phyloP scores from a whole-genome alignment of 2,888 invertebrate genomes.

The Xanthostigma xanthostigma region DNA sequence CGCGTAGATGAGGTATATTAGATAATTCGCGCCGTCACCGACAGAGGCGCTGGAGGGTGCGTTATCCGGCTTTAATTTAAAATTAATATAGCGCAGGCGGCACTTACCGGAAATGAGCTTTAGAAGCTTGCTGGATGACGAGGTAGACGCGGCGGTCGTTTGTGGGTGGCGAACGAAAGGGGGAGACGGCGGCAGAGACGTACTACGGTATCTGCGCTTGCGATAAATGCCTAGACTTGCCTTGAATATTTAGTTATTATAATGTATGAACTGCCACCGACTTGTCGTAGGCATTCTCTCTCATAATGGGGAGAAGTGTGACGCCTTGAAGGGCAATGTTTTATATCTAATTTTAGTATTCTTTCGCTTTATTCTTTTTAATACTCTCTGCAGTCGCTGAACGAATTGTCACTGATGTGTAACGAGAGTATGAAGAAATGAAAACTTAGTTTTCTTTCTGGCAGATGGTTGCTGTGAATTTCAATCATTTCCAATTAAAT shows the following conservation, averaged over 20 bases:
- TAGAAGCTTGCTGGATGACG: conserved; percentile 27
- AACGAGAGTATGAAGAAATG: no score
- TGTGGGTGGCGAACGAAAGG: conserved; percentile 8
- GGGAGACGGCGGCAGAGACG: conserved; percentile 1
- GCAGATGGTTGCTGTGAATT: no score
- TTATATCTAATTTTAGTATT: background rate
- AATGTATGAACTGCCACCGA: background rate
- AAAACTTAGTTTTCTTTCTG: no score
- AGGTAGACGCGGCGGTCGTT: conserved; percentile 15
- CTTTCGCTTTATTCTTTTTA: background rate
- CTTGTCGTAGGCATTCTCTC: background rate
- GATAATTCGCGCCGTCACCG: conserved; percentile 6
- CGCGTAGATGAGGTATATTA: background rate
- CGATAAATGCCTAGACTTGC: background rate
- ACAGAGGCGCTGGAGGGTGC: conserved; percentile 22
- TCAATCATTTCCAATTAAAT: no score
- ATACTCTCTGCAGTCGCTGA: background rate
- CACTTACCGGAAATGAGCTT: conserved; percentile 51
- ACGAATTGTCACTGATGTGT: no score
- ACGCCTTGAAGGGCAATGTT: background rate
- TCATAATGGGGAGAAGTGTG: background rate
- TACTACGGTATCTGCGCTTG: background rate
- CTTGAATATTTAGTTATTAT: background rate
- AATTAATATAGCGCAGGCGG: conserved; percentile 56
- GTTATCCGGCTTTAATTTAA: conserved; percentile 51